Percentiles rank a stretch among this genome's conserved stretches.
Evolutionary conservation across 2,797 vertebrate genomes (phyloP).

Genomic region (Nasua narica): DNA sequence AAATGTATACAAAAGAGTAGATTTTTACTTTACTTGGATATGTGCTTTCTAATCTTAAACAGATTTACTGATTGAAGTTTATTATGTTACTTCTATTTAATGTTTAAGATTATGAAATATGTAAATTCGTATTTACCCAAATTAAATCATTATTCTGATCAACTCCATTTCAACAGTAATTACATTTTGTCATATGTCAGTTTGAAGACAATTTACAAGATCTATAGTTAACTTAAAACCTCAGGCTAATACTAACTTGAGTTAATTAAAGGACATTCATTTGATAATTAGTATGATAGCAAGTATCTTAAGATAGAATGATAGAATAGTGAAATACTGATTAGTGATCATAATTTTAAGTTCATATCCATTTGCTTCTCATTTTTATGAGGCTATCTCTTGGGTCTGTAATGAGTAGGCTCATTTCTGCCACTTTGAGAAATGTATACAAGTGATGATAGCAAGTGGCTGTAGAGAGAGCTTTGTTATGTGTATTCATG

Average conservation of each 20-base stretch:
- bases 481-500: not conserved
- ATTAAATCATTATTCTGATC: not conserved
- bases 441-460: not conserved
- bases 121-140: not conserved
- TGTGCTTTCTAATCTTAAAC: not conserved
- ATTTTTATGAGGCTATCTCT: not conserved
- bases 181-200: not conserved
- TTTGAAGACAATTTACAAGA: not conserved
- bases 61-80: not conserved
- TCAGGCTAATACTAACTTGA: not conserved
- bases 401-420: not conserved
- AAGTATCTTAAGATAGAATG: not conserved
- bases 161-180: not conserved
- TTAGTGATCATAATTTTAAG: not conserved
- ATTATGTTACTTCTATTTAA: not conserved
- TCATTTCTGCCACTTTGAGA: not conserved
- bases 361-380: not conserved
- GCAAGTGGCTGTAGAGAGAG: not conserved
- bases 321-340: not conserved
- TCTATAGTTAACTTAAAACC: not conserved
- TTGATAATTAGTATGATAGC: not conserved
- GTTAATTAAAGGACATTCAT: not conserved
- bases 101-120: constrained; percentile 10
- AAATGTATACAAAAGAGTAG: not conserved
- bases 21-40: not conserved